Evolutionary conservation across 2,888 invertebrate species (phyloP), one percentile per base, ranked within the genome.

Genomic region (Brachylomia viminalis): DNA sequence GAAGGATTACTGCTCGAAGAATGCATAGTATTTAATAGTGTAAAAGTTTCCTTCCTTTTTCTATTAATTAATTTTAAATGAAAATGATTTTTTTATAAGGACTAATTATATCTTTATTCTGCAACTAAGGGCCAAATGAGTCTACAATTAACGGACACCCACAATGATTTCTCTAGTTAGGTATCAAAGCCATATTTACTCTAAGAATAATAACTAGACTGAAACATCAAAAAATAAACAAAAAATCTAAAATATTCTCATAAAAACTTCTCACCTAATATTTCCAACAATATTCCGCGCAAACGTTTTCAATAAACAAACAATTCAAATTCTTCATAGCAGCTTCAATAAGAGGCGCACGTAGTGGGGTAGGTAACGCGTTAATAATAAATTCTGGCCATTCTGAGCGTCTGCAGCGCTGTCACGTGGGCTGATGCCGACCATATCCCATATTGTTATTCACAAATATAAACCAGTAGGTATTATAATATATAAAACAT

Each of bases 351-450:
- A 27, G 54, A 66, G 78, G 72, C 54, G 54, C 79, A 79, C 75
- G 82, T 84, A 71, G 74, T 33, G 68, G 64, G 30, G 64, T 49
- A 27, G 45, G 52, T 62, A 47, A 38, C 56, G 42, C 80, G 65
- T 30, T 83, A 64, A 56, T 75, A 71, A 84, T 84, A 84, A 33
- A 82, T 84, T 68, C 80, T 84, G 56, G 10, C 58, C 73, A 79
- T 79, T 75, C 75, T 52, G 38, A 27, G 38, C 58, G 30, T 23
- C 65, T 59, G 30, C 58, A 42, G 67, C 38, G 33, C 47, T 58
- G 79, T 65, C 70, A 82, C 74, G 70, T 67, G 79, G 58, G 15
- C 27, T 38, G 17, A 27, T 23, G 23, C 59, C 64, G 8, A 45
- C 59, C 15, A 42, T 64, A 54, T 47, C 15, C n/a, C 15, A 20